Evolutionary conservation across 2,113 vertebrate genomes (phyloP), one percentile per base, ranked within the genome.

Genomic region (Cisticola juncidis): DNA sequence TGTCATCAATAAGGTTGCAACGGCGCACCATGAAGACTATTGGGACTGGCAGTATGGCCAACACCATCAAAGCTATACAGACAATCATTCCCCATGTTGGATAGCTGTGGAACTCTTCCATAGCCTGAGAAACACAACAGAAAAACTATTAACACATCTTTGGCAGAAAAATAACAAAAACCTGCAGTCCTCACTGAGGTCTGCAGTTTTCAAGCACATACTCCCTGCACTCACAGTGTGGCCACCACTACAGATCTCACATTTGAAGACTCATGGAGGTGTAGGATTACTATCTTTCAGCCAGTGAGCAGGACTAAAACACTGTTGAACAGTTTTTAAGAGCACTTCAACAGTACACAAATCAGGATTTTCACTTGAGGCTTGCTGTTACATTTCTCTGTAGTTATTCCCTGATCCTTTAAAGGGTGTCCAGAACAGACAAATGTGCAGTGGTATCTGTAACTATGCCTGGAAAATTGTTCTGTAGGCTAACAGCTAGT

Each of bases 41-140:
- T 0, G 99, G 99, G 64, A 99, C 98, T 0, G 99, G 99, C 72
- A 99, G 92, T 53, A 99, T 78, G 42, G 99, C 99, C 50, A 98
- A 45, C 31, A 98, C 95, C 87, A 99, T 98, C 92, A 99, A 97
- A 47, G 98, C 98, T 90, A 99, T 92, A 87, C 99, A 99, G 69
- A 99, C 92, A 7, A 96, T 97, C 94, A 99, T 97, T 57, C 98
- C 99, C 99, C 99, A 99, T 0, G 87, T 29, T 26, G 99, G 99
- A 93, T 99, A 99, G 94, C n/a, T 96, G 92, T 98, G 62, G 44
- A 96, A 98, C 86, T 98, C 97, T 94, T 99, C 99, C 4, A 45
- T 74, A 82, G 98, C 99, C 99, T 99, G 95, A 36, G 42, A 54
- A 92, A 76, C 18, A 17, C 24, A 94, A 88, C 4, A 90, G 89